Evolutionary conservation across 2,113 vertebrate species (phyloP).

Genomic region (Cairina moschata): DNA sequence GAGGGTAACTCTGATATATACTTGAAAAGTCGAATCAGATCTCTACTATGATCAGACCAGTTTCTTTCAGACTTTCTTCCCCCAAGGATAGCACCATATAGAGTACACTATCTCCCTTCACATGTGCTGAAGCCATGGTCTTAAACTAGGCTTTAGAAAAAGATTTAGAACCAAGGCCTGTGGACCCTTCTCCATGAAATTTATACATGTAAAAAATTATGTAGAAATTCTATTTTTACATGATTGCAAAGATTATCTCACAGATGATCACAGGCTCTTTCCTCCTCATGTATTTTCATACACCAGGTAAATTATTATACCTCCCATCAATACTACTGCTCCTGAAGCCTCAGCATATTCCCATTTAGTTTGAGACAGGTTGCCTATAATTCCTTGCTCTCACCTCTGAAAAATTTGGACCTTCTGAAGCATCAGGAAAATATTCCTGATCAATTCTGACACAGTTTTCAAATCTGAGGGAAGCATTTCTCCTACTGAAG

Average conservation of each 20-base stretch:
- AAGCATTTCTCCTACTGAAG: neutral
- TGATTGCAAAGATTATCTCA: neutral
- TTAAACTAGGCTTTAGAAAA: neutral
- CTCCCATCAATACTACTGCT: accelerated
- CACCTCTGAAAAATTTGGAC: neutral
- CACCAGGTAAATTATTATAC: neutral
- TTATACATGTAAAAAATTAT: neutral
- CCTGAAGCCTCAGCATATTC: neutral
- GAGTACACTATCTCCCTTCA: neutral
- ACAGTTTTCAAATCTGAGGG: neutral
- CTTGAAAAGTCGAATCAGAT: neutral
- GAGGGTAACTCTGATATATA: neutral
- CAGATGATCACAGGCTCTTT: accelerated
- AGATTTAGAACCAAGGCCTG: neutral
- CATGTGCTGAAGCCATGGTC: neutral
- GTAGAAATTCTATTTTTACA: neutral
- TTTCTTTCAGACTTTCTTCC: neutral
- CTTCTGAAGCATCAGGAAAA: neutral
- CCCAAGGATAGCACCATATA: accelerated
- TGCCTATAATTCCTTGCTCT: neutral
- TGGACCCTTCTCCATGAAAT: neutral
- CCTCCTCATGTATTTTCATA: accelerated
- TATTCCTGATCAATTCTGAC: neutral
- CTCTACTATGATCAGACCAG: too few relatives aligned
- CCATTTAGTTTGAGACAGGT: neutral